These are phyloP conservation scores for Gymnosoma rotundatum DNA, from an alignment of 2,888 invertebrate species.

Conservation along the genomic window DNA sequence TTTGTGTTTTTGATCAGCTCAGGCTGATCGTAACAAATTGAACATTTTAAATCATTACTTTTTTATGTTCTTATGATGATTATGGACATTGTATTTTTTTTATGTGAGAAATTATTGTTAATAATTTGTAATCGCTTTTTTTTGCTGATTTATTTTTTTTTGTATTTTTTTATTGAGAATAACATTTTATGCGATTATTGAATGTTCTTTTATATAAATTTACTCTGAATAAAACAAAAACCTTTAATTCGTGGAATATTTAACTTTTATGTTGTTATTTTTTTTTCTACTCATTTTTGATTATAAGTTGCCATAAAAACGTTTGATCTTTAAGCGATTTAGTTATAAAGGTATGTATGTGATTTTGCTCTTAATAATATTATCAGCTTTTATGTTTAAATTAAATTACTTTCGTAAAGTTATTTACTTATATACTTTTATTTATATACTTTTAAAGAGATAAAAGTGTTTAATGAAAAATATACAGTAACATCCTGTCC, in stretches of 20 bases:
- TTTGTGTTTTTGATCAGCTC: slow-evolving; percentile 4
- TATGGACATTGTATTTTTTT: slow-evolving; percentile 30
- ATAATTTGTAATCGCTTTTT: slow-evolving; percentile 37
- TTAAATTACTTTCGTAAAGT: slow-evolving; percentile 17
- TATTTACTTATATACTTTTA: background rate
- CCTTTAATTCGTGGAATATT: slow-evolving; percentile 46
- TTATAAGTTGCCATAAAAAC: slow-evolving; percentile 8
- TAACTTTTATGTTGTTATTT: slow-evolving; percentile 26
- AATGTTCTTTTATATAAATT: slow-evolving; percentile 30
- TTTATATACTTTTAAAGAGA: no score
- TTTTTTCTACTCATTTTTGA: slow-evolving; percentile 8
- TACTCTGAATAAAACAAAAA: background rate
- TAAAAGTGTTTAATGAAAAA: no score
- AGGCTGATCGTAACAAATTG: slow-evolving; percentile 62
- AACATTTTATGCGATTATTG: slow-evolving; percentile 53
- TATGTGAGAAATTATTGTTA: slow-evolving; percentile 55
- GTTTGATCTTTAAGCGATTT: slow-evolving; percentile 58
- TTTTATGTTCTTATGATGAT: background rate
- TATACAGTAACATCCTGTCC: no score
- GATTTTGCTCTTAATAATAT: slow-evolving; percentile 39
- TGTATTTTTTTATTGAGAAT: slow-evolving; percentile 13
- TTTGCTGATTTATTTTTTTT: slow-evolving; percentile 45
- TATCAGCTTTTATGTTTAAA: slow-evolving; percentile 62
- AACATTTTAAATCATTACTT: slow-evolving; percentile 52
- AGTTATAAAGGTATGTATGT: background rate